These are phyloP conservation scores for Papilio machaon DNA, from an alignment of 1,140 invertebrate genomes.

Conservation along the genomic window DNA sequence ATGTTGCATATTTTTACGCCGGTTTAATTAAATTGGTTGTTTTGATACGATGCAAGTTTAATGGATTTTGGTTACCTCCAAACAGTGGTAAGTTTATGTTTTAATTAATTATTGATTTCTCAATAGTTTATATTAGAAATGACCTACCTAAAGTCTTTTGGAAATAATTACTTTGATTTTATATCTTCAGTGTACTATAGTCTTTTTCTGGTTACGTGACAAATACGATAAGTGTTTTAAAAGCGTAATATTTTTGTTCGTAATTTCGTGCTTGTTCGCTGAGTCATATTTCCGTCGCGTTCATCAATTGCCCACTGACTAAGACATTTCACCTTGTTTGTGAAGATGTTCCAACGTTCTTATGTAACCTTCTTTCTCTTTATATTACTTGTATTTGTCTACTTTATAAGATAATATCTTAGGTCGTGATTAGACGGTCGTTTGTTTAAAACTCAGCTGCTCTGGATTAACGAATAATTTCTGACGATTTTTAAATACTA, in stretches of 20 bases:
- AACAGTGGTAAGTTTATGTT: slow-evolving; percentile 35
- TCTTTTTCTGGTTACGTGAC: not conserved
- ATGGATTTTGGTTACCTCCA: slow-evolving; percentile 16
- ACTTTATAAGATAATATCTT: too few species aligned
- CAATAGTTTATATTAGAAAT: too few species aligned
- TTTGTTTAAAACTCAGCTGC: too few species aligned
- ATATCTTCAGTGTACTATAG: not conserved
- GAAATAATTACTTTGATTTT: too few species aligned
- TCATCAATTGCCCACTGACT: slow-evolving; percentile 5
- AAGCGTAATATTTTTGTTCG: not conserved
- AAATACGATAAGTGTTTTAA: not conserved
- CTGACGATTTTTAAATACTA: too few species aligned
- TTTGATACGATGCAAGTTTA: slow-evolving; percentile 38
- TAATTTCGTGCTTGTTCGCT: not conserved
- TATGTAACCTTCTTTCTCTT: not conserved
- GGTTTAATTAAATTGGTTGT: slow-evolving; percentile 40
- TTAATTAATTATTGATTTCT: too few species aligned
- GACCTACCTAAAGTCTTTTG: too few species aligned
- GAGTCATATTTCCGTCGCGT: slow-evolving; percentile 17
- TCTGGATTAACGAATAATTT: too few species aligned
- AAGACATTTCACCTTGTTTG: not conserved
- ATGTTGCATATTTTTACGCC: slow-evolving; percentile 11
- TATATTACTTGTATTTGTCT: not conserved
- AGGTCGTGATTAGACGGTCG: too few species aligned
- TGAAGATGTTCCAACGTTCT: not conserved